Conservation (phyloP, 2,888 invertebrate genomes). For the Ormyrus rosae region DNA sequence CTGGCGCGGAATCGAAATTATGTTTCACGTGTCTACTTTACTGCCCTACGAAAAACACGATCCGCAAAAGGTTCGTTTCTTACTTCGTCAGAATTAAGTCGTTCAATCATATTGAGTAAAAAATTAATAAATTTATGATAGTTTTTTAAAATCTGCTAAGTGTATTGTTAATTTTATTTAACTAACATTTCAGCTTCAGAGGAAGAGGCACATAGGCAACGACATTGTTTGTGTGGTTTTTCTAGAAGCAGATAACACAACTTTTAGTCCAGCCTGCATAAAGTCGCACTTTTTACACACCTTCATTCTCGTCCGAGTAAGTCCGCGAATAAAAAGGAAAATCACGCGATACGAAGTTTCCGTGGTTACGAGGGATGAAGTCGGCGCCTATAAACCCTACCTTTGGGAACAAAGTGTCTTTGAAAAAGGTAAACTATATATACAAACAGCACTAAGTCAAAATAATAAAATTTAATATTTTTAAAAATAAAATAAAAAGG, state of each 20-base stretch:
- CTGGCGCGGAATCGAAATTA: conserved; percentile 96
- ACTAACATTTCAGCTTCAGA: conserved; percentile 80
- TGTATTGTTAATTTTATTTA: not conserved
- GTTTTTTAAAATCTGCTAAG: not conserved
- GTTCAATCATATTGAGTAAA: not conserved
- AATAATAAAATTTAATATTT: no score
- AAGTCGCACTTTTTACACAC: conserved; percentile 97
- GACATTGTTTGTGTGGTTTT: conserved; percentile 97
- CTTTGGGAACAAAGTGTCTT: conserved; percentile 96
- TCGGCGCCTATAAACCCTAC: conserved; percentile 96
- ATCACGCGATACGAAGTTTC: conserved; percentile 94
- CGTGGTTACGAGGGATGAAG: conserved; percentile 95
- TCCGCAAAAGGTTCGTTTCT: conserved; percentile 84
- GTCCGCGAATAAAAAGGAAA: conserved; percentile 90
- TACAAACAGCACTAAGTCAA: conserved; percentile 22
- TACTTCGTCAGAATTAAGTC: not conserved
- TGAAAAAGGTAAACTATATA: conserved; percentile 81
- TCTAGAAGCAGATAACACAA: conserved; percentile 93
- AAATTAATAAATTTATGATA: not conserved
- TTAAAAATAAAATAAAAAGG: not conserved
- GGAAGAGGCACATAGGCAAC: conserved; percentile 95
- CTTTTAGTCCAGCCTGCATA: conserved; percentile 94
- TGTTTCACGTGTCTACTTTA: conserved; percentile 96
- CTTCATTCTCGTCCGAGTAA: conserved; percentile 93
- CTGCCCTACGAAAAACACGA: conserved; percentile 95